These are phyloP conservation scores for Drosophila nebulosa DNA, from an alignment of 1,140 invertebrate species.

Conservation along the genomic window DNA sequence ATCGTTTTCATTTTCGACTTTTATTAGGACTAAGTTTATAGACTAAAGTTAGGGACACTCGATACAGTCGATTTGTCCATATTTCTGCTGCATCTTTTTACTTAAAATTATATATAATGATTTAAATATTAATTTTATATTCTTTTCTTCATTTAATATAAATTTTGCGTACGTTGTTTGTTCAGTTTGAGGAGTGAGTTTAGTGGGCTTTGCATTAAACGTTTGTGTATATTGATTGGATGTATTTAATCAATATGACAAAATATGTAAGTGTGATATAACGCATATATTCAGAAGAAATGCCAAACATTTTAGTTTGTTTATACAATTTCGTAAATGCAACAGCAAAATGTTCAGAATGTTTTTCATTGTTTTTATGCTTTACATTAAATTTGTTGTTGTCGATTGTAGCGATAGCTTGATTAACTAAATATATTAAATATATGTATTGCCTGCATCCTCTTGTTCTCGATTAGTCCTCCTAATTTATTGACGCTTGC, in stretches of 20 bases:
- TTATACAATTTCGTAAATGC: neutral
- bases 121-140: constrained; percentile 50
- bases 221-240: neutral
- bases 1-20: constrained; percentile 1
- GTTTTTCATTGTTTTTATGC: neutral
- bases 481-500: neutral
- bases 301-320: neutral
- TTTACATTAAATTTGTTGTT: neutral
- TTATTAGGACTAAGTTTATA: constrained; percentile 39
- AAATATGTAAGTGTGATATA: neutral
- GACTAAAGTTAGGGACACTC: constrained; percentile 65
- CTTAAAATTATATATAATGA: constrained; percentile 45
- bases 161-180: constrained; percentile 40
- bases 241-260: neutral
- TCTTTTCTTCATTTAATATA: constrained; percentile 47
- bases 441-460: neutral
- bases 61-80: constrained; percentile 46
- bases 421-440: neutral
- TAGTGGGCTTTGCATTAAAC: constrained; percentile 7
- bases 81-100: constrained; percentile 43
- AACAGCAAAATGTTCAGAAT: constrained; percentile 5
- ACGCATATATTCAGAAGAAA: neutral
- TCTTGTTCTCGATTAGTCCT: neutral
- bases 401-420: neutral
- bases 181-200: constrained; percentile 42